Percentiles rank a stretch among this genome's conserved stretches.
Conservation (phyloP, 2,888 invertebrate species). For the Asteroscopus sphinx region DNA sequence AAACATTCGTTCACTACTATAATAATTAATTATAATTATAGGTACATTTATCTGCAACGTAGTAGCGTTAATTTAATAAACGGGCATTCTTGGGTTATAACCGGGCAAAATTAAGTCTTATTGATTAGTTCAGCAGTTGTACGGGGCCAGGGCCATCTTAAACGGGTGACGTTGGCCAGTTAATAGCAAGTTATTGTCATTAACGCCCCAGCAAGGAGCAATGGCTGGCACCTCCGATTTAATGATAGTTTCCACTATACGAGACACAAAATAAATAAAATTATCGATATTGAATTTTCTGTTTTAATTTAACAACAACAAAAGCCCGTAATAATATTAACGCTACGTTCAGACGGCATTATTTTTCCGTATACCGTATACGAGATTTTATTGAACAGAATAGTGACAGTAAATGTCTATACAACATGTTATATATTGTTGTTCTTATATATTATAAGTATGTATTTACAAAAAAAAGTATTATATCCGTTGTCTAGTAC, state of each 20-base stretch:
- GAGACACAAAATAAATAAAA: neutral
- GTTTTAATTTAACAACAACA: too few relatives aligned
- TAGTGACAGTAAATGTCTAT: too few relatives aligned
- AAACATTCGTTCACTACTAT: slow-evolving; percentile 26
- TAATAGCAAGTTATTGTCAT: slow-evolving; percentile 85
- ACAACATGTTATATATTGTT: too few relatives aligned
- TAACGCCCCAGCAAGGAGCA: slow-evolving; percentile 72
- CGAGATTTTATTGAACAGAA: too few relatives aligned
- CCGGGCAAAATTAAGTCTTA: slow-evolving; percentile 48
- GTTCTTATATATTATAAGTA: too few relatives aligned
- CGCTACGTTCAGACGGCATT: too few relatives aligned
- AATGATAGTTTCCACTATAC: slow-evolving; percentile 63
- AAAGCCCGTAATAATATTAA: too few relatives aligned
- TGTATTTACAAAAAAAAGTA: too few relatives aligned
- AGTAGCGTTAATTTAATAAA: slow-evolving; percentile 42
- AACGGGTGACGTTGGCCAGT: slow-evolving; percentile 62
- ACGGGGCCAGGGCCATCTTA: slow-evolving; percentile 43
- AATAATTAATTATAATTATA: slow-evolving; percentile 16
- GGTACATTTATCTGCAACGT: slow-evolving; percentile 25
- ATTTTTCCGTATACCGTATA: too few relatives aligned
- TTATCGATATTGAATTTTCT: neutral
- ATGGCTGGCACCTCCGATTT: slow-evolving; percentile 71
- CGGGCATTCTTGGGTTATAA: slow-evolving; percentile 57
- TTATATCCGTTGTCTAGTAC: too few relatives aligned
- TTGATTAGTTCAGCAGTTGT: slow-evolving; percentile 27